Evolutionary conservation across 2,797 vertebrate genomes (phyloP).

Genomic region (Steatocranus sp.): DNA sequence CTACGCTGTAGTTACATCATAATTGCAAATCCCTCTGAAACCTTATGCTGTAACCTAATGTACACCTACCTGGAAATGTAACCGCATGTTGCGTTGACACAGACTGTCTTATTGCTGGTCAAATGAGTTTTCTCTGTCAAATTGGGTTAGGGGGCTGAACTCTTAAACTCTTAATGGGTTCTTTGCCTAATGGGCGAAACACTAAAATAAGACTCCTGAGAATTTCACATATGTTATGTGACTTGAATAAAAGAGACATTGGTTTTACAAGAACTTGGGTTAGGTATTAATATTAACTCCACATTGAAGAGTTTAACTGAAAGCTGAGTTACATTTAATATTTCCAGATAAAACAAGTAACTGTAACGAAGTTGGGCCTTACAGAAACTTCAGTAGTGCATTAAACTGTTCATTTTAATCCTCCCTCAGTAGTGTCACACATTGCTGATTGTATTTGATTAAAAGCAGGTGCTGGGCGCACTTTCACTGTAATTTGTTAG

Average conservation of each 20-base stretch:
- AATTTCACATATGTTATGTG: background rate
- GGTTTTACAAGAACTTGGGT: background rate
- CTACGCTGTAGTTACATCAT: background rate
- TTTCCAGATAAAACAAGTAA: background rate
- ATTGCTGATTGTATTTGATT: constrained; percentile 55
- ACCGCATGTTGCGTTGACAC: background rate
- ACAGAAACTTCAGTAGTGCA: background rate
- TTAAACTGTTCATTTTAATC: constrained; percentile 33
- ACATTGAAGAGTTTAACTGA: background rate
- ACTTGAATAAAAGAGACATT: background rate
- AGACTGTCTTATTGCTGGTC: background rate
- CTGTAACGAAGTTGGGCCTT: background rate
- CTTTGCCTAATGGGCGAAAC: background rate
- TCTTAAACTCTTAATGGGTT: background rate
- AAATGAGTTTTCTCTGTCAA: background rate
- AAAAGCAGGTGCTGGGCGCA: constrained; percentile 67
- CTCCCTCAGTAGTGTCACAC: constrained; percentile 4
- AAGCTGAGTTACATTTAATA: background rate
- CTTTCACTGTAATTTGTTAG: constrained; percentile 61
- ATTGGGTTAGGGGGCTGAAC: background rate
- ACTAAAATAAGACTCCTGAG: background rate
- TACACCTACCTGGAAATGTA: background rate
- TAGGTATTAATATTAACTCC: background rate
- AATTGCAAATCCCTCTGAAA: background rate
- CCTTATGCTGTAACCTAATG: background rate